Conservation (phyloP, 2,797 vertebrate genomes). For the Scolopax bukidnonensis region DNA sequence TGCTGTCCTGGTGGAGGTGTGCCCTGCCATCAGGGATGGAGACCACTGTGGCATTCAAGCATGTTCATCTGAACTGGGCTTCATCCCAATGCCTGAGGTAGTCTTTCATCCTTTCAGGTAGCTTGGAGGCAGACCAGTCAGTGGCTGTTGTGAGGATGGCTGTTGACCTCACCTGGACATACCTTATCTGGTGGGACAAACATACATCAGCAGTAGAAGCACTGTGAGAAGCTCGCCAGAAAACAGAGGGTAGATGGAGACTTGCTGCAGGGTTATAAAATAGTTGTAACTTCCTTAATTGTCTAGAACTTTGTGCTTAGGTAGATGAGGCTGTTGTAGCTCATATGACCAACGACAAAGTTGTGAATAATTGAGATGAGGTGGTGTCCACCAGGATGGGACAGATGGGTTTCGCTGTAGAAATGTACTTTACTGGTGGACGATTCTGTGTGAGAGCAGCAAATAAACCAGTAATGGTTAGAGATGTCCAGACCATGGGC, state of each 20-base stretch:
- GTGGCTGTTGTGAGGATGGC: not conserved
- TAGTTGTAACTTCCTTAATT: not conserved
- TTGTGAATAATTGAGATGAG: not conserved
- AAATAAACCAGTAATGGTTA: not conserved
- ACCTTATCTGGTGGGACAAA: not conserved
- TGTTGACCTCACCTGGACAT: not conserved
- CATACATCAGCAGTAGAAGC: fast-evolving
- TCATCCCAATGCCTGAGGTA: not conserved
- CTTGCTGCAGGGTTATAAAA: not conserved
- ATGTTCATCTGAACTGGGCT: not conserved
- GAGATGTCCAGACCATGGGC: fast-evolving
- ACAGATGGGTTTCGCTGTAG: not conserved
- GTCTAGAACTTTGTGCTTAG: not conserved
- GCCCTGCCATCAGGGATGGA: not conserved
- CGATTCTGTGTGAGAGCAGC: not conserved
- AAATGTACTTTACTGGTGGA: no score
- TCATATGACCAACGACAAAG: not conserved
- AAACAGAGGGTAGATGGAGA: not conserved
- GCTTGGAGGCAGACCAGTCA: not conserved
- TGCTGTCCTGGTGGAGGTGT: not conserved
- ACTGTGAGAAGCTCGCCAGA: not conserved
- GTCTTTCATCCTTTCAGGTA: not conserved
- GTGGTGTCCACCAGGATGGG: not conserved
- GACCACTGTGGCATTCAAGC: fast-evolving
- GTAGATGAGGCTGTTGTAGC: not conserved